phyloP scores from a whole-genome alignment of 35 echinoderm and acorn worm species.

The Heliocidaris tuberculata region DNA sequence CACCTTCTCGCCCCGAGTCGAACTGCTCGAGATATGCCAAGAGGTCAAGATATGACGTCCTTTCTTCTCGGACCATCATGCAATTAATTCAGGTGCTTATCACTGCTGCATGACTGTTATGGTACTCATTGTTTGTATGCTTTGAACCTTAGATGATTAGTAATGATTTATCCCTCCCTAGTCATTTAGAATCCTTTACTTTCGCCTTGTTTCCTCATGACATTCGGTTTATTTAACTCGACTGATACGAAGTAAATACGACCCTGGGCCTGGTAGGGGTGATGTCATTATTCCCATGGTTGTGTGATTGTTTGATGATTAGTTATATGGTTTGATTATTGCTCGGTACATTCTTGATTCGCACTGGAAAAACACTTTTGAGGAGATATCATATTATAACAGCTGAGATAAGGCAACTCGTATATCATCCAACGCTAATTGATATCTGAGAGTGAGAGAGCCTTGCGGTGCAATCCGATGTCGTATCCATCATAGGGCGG shows the following conservation, averaged over 20 bases:
- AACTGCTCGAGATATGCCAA: not conserved
- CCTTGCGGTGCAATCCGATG: not conserved
- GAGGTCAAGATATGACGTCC: not conserved
- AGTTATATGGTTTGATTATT: slow-evolving; percentile 19
- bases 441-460: not conserved
- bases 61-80: not conserved
- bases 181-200: slow-evolving; percentile 12
- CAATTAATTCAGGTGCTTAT: slow-evolving; percentile 18
- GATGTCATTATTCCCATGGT: slow-evolving; percentile 2
- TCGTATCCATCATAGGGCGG: not conserved
- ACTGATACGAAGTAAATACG: slow-evolving; percentile 2
- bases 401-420: not conserved
- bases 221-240: slow-evolving; percentile 17
- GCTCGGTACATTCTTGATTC: not conserved
- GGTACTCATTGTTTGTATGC: not conserved
- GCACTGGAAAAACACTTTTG: not conserved
- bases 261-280: not conserved
- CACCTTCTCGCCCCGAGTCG: not conserved
- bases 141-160: slow-evolving; percentile 5
- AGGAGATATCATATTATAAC: slow-evolving; percentile 18
- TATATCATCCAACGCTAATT: not conserved
- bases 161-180: not conserved
- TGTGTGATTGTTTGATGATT: not conserved
- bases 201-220: not conserved
- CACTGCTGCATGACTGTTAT: not conserved